Percentiles rank a stretch among this genome's conserved stretches.
Evolutionary conservation across 2,113 vertebrate species (phyloP).

Genomic region (Silurus glanis): DNA sequence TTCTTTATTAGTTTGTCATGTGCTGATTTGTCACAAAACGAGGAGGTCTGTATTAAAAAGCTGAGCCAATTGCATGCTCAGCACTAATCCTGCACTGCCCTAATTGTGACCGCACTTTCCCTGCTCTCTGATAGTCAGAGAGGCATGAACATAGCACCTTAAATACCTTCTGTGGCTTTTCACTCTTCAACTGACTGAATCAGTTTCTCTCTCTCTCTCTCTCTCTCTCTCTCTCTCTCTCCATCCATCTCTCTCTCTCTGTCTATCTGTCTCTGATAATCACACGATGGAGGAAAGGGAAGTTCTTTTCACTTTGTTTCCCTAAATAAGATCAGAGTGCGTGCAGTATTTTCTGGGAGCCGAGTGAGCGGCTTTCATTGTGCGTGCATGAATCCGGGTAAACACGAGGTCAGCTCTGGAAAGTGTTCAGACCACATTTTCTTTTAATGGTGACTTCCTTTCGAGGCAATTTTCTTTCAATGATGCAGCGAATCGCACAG

Average conservation of each 20-base stretch:
- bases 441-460: conserved; percentile 57
- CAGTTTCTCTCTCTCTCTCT: conserved; percentile 32
- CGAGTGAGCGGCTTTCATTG: conserved; percentile 24
- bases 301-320: conserved; percentile 34
- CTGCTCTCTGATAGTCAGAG: conserved; percentile 52
- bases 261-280: conserved; percentile 56
- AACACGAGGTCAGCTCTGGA: conserved; percentile 41
- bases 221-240: conserved; percentile 47
- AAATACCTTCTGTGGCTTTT: conserved; percentile 37
- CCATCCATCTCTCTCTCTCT: conserved; percentile 42
- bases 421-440: conserved; percentile 48
- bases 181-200: conserved; percentile 11
- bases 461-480: conserved; percentile 26
- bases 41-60: conserved; percentile 57
- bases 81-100: conserved; percentile 69
- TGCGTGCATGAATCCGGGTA: conserved; percentile 39
- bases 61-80: conserved; percentile 62
- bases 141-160: conserved; percentile 33
- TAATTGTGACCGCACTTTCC: conserved; percentile 66
- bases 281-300: conserved; percentile 44
- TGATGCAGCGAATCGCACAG: conserved; percentile 5
- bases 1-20: conserved; percentile 50
- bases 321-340: conserved; percentile 41
- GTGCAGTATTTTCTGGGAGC: conserved; percentile 33
- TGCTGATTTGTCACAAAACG: conserved; percentile 51